Evolutionary conservation across 2,888 invertebrate species (phyloP).

Genomic region (Endotricha flammealis): DNA sequence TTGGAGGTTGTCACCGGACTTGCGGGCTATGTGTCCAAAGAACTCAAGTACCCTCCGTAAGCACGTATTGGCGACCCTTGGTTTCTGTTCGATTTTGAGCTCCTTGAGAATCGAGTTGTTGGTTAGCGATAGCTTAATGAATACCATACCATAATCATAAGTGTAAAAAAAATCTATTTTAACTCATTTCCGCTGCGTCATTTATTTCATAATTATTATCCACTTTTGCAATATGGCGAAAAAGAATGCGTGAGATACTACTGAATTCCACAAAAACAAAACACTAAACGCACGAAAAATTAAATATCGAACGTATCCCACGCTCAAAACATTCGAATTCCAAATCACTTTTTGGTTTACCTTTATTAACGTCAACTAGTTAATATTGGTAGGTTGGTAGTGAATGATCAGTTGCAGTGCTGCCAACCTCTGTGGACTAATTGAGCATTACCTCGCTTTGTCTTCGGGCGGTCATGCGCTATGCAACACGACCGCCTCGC

Average conservation of each 20-base stretch:
- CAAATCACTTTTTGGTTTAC: constrained; percentile 11
- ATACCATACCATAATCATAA: too few species aligned
- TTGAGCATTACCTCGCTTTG: constrained; percentile 16
- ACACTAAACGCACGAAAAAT: background rate
- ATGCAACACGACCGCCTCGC: constrained; percentile 17
- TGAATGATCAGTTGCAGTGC: constrained; percentile 18
- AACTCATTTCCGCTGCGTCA: constrained; percentile 1
- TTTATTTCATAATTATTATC: too few species aligned
- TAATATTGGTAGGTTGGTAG: constrained; percentile 22
- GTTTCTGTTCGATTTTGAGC: too few species aligned
- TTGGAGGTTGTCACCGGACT: too few species aligned
- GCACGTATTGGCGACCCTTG: too few species aligned
- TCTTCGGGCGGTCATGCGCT: constrained; percentile 24
- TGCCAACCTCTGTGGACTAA: constrained; percentile 17
- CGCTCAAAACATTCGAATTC: constrained; percentile 12
- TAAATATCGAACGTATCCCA: constrained; percentile 11
- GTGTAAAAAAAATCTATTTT: too few species aligned
- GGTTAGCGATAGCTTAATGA: too few species aligned
- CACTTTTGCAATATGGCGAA: too few species aligned
- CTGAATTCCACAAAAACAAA: constrained; percentile 1
- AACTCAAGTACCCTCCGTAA: too few species aligned
- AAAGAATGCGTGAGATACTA: background rate
- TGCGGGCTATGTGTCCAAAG: too few species aligned
- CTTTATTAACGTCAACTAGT: constrained; percentile 11
- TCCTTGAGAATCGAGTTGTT: too few species aligned